Base-by-base conservation (phyloP, 2,888 invertebrate species). In the Abrostola tripartita region DNA sequence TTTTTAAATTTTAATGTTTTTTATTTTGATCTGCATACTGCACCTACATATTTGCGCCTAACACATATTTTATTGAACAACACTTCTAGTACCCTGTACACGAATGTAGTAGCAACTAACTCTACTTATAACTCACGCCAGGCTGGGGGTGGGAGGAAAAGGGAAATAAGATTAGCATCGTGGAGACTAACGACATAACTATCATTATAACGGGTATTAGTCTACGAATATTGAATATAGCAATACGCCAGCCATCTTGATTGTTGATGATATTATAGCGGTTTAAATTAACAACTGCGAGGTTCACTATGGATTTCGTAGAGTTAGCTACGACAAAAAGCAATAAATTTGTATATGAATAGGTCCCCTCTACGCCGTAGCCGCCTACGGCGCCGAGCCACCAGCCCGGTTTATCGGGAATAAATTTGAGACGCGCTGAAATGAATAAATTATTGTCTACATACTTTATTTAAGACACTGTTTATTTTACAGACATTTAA, bases 271-370 rank as follows among this genome's bases (percentile, higher is more conserved):
- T 52, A 37, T 52, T 12, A 52, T 38, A 37, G 38, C 37, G 24
- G 44, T 24, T 24, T 47, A 47, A 47, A 47, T 47, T 47, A 47
- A n/a, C 50, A 8, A 53, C 37, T 9, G 10, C 36, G 10, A 9
- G 36, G 50, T 35, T 53, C 50, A 53, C 51, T 52, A 37, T 24
- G 52, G 37, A 52, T 44, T 24, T 10, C 7, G 14, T 52, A 24
- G 14, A 12, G 38, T 38, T 38, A 37, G 24, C 38, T 37, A 52
- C 38, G 24, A 36, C 36, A 37, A 36, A n/a, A 42, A 35, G 44
- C 44, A 47, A 37, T 37, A 52, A 52, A 52, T 37, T 38, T 52
- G 52, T 52, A 38, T 37, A 52, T 52, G 37, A 37, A 52, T 37
- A 52, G 37, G 37, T 24, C 8, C 24, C 8, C 24, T n/a, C 38